Evolutionary conservation across 2,888 invertebrate genomes (phyloP), one percentile per base, ranked within the genome.

Genomic region (Eudasyphora cyanicolor): DNA sequence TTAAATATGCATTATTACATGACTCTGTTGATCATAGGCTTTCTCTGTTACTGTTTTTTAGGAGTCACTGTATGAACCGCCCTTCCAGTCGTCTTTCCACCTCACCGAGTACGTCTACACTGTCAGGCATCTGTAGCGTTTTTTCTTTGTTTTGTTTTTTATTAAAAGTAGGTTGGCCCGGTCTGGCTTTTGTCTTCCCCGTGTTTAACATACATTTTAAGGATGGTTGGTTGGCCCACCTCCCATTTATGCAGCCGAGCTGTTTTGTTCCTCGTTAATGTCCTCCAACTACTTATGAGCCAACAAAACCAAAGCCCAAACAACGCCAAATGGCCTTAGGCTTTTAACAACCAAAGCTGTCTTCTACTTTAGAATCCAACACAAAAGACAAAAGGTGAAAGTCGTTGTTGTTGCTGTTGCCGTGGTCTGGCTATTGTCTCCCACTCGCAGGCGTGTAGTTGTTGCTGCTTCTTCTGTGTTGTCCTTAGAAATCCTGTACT

Each of bases 151-250:
- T n/a, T n/a, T n/a, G 69, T 21, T 54, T 79, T 79, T 64, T 76
- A 67, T 73, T 71, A 76, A 82, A 79, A 76, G 82, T 82, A 82
- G 76, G 82, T 76, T 82, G 82, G 79, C 35, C 35, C 60, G 57
- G 24, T 3, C 57, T 57, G 73, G 14, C n/a, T 75, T 49, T 45
- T 51, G 51, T 73, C 8, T 38, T 21, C 21, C 21, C 5, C 45
- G n/a, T 5, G 21, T 45, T 45, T n/a, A 14, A 8, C 57, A 57
- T 27, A 45, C 24, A 27, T 27, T 57, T 57, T 24, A 57, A 57
- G 54, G 2, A 35, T 17, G 45, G 17, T 38, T 74, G 71, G 42
- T 54, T n/a, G 71, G 57, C 27, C 57, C 57, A 5, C 14, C 6
- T n/a, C 17, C 64, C 42, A 69, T 51, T 82, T 62, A 75, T 82